Evolutionary conservation across 2,113 vertebrate species (phyloP), one percentile per base, ranked within the genome.

Genomic region (Circaetus cinerascens): DNA sequence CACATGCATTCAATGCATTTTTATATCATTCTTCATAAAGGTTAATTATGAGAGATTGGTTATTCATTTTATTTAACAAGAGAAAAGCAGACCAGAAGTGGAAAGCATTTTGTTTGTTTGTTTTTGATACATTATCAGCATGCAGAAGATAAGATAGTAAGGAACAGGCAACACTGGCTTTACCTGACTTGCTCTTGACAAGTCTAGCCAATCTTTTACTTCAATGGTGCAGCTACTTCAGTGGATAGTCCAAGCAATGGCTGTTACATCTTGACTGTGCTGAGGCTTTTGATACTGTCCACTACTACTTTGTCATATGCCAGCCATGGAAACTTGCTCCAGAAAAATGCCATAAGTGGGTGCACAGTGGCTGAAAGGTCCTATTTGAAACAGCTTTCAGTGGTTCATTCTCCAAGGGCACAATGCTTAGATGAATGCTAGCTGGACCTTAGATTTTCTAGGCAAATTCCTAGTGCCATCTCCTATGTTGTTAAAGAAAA

Each of bases 281-380:
- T 59, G 30, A 78, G 60, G 40, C 59, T 73, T 66, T 36, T 27
- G 5, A 4, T 26, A 6, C 46, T 13, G 30, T 32, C 32, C 62
- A 27, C 40, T 55, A 12, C 0, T 0, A 34, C 32, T 23, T 56
- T 32, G 15, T 41, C 36, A 6, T 9, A 32, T 34, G 48, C 59
- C 67, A 62, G 34, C 41, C 36, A 40, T 18, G 45, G n/a, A 48
- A 48, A 41, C 55, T 6, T 53, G 45, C 57, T 66, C 36, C 43
- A 59, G 72, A 16, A 41, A 64, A 40, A 41, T 48, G 14, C 53
- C 5, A 1, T 34, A 16, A 40, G n/a, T 30, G 13, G 46, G 48
- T 59, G 30, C 36, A 30, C 36, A 68, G 53, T 26, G 43, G 36
- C 30, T 86, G 62, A 36, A 68, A 41, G 25, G 36, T 59, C 45